phyloP scores from a whole-genome alignment of 64 coral and sea anemone species.

The Hydrozoanthus tunicans region DNA sequence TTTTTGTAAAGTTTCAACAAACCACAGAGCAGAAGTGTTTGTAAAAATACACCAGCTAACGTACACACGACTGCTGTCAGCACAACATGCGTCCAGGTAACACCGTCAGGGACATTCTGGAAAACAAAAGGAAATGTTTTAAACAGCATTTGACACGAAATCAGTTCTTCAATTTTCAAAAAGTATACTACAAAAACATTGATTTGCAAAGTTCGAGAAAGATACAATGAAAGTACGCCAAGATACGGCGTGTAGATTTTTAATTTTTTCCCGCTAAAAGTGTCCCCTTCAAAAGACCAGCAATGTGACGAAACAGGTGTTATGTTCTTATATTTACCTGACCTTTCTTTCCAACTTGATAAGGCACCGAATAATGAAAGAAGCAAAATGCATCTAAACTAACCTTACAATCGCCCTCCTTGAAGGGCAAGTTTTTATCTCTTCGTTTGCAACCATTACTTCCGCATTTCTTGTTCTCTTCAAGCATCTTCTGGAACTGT shows the following conservation, averaged over 20 bases:
- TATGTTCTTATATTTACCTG: no score
- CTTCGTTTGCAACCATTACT: background rate
- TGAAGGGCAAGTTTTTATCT: background rate
- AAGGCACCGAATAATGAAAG: no score
- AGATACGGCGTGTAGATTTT: no score
- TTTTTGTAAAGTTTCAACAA: background rate
- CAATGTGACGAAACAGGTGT: no score
- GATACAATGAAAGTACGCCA: no score
- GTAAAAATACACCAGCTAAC: background rate
- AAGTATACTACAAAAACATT: background rate
- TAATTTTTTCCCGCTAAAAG: no score
- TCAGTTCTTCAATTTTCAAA: background rate
- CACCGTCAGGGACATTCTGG: background rate
- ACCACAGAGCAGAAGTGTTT: background rate
- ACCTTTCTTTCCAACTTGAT: no score
- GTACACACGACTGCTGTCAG: background rate
- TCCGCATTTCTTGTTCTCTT: slow-evolving; percentile 12
- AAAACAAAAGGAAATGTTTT: background rate
- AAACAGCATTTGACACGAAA: background rate
- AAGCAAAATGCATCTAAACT: no score
- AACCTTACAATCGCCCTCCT: no score
- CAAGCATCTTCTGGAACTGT: slow-evolving; percentile 44
- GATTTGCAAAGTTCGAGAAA: background rate
- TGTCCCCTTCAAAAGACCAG: no score
- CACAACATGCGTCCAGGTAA: background rate